Evolutionary conservation across 1,140 invertebrate species (phyloP).

Genomic region (Helicoverpa zea): DNA sequence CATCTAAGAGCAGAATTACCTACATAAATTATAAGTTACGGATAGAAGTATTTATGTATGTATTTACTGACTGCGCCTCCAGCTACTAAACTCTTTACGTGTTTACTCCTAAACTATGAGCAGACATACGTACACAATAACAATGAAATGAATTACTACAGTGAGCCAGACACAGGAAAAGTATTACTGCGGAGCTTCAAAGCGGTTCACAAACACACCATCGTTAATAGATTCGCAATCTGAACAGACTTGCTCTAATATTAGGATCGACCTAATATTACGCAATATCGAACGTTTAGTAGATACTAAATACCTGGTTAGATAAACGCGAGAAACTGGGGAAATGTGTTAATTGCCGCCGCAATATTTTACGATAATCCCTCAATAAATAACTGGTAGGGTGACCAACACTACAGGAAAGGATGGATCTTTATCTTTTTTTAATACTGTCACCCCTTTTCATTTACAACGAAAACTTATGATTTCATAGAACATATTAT

Average conservation of each 20-base stretch:
- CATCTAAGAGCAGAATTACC: neutral
- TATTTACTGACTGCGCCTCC: neutral
- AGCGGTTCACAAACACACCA: slow-evolving; percentile 15
- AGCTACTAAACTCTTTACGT: neutral
- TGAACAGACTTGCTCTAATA: slow-evolving; percentile 22
- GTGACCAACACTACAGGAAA: too few species aligned
- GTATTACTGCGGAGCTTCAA: slow-evolving; percentile 1
- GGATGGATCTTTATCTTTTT: too few species aligned
- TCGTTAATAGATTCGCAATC: slow-evolving; percentile 14
- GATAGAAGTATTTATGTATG: neutral
- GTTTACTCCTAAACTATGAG: slow-evolving; percentile 1
- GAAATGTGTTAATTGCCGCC: too few species aligned
- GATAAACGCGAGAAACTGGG: too few species aligned
- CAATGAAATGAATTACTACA: slow-evolving; percentile 14
- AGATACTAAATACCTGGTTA: too few species aligned
- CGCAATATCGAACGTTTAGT: neutral
- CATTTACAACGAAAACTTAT: too few species aligned
- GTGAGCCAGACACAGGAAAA: slow-evolving; percentile 12
- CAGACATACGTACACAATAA: slow-evolving; percentile 11
- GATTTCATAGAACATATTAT: too few species aligned
- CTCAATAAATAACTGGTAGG: too few species aligned
- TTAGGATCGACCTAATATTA: slow-evolving; percentile 13
- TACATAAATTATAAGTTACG: neutral
- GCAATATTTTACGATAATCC: too few species aligned
- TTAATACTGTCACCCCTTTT: too few species aligned